Evolutionary conservation across 2,888 invertebrate genomes (phyloP).

Genomic region (Apodemia zela): DNA sequence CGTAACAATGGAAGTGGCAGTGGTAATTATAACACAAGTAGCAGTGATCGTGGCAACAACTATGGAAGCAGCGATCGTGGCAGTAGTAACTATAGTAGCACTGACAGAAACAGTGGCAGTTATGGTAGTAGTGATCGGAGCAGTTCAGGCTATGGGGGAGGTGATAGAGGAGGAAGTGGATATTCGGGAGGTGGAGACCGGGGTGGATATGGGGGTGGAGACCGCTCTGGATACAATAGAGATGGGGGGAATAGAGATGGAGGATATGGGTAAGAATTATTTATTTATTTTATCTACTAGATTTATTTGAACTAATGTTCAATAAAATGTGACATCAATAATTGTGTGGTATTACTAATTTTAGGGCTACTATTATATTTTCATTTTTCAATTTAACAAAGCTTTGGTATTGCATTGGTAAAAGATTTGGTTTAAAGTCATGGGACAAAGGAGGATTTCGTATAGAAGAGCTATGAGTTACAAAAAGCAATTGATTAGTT

Average conservation of each 20-base stretch:
- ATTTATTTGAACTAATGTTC: neutral
- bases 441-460: too few relatives aligned
- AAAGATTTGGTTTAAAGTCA: too few relatives aligned
- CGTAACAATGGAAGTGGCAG: slow-evolving; percentile 48
- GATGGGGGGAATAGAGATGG: slow-evolving; percentile 81
- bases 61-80: slow-evolving; percentile 67
- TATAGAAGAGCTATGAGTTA: too few relatives aligned
- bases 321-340: neutral
- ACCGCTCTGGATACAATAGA: slow-evolving; percentile 74
- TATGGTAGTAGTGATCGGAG: slow-evolving; percentile 61
- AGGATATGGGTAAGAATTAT: slow-evolving; percentile 80
- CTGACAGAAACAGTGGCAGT: slow-evolving; percentile 55
- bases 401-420: too few relatives aligned
- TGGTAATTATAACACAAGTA: slow-evolving; percentile 51
- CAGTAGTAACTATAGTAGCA: slow-evolving; percentile 53
- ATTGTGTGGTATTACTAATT: slow-evolving; percentile 5
- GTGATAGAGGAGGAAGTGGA: slow-evolving; percentile 62
- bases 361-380: slow-evolving; percentile 11
- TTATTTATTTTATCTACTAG: slow-evolving; percentile 17
- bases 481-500: neutral
- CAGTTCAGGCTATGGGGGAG: slow-evolving; percentile 53
- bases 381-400: neutral
- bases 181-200: slow-evolving; percentile 63
- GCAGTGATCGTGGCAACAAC: slow-evolving; percentile 58
- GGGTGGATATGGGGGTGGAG: slow-evolving; percentile 66